phyloP scores from a whole-genome alignment of 2,797 vertebrate genomes.

The Cuniculus paca region DNA sequence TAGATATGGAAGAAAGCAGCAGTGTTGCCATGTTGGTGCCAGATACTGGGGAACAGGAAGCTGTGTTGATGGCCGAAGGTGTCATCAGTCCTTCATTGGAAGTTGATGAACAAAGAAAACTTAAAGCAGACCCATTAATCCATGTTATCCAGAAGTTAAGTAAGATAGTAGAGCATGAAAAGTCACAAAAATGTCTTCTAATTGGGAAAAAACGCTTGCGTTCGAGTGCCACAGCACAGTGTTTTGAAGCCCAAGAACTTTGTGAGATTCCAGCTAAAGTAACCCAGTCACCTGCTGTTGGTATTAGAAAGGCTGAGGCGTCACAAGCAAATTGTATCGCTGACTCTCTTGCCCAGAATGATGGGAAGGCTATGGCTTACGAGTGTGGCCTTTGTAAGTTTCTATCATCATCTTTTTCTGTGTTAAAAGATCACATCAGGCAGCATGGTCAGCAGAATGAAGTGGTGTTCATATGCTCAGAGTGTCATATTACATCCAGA shows the following conservation, averaged over 20 bases:
- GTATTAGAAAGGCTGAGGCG: conserved; percentile 87
- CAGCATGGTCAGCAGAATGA: conserved; percentile 93
- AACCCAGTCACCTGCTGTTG: conserved; percentile 81
- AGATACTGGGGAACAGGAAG: conserved; percentile 89
- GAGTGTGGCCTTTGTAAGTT: conserved; percentile 97
- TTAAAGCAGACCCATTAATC: conserved; percentile 94
- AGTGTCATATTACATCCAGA: conserved; percentile 93
- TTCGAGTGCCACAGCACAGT: conserved; percentile 76
- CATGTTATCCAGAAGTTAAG: conserved; percentile 98
- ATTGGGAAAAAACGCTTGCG: conserved; percentile 93
- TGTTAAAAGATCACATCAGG: conserved; percentile 94
- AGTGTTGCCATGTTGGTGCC: conserved; percentile 91
- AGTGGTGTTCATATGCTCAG: conserved; percentile 91
- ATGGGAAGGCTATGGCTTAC: conserved; percentile 93
- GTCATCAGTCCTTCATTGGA: conserved; percentile 85
- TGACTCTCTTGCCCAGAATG: conserved; percentile 77
- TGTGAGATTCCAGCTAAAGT: conserved; percentile 87
- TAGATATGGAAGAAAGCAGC: conserved; percentile 96
- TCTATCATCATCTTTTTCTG: conserved; percentile 92
- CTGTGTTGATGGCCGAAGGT: conserved; percentile 88
- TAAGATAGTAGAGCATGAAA: conserved; percentile 96
- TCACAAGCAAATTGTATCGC: conserved; percentile 79
- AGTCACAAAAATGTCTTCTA: conserved; percentile 91
- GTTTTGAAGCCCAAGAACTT: conserved; percentile 81
- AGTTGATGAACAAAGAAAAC: conserved; percentile 89